Evolutionary conservation across 2,113 vertebrate genomes (phyloP).

Genomic region (Gobius niger): DNA sequence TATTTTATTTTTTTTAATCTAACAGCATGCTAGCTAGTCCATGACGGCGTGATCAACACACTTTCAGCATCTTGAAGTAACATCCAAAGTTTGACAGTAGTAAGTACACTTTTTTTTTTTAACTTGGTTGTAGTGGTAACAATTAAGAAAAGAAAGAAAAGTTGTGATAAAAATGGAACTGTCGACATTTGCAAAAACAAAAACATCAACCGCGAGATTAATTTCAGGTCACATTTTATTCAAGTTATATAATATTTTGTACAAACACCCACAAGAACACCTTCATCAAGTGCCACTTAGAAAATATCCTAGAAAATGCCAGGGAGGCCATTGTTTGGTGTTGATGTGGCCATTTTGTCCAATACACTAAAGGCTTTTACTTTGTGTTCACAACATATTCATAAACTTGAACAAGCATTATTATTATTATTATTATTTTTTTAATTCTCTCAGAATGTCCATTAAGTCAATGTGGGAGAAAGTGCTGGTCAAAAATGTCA

Average conservation of each 20-base stretch:
- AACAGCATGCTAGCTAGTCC: no score
- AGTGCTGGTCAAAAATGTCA: not conserved
- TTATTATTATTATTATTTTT: no score
- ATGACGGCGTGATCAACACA: no score
- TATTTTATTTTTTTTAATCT: no score
- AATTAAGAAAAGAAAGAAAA: no score
- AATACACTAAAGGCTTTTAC: constrained; percentile 29
- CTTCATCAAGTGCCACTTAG: not conserved
- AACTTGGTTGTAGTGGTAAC: no score
- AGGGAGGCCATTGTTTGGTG: not conserved
- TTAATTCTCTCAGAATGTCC: not conserved
- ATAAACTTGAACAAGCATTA: not conserved
- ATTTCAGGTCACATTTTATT: constrained; percentile 7
- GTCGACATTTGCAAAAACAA: not conserved
- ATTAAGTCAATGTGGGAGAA: constrained; percentile 34
- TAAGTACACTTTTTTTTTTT: no score
- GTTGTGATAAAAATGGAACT: no score
- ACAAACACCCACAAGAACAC: constrained; percentile 9
- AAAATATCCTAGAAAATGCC: not conserved
- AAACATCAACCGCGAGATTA: not conserved
- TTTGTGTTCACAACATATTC: constrained; percentile 11
- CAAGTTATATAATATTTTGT: constrained; percentile 1
- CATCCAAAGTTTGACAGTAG: no score
- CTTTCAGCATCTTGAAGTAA: no score
- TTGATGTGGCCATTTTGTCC: not conserved